Conservation (phyloP, 2,113 vertebrate genomes). For the Tupaia tana region DNA sequence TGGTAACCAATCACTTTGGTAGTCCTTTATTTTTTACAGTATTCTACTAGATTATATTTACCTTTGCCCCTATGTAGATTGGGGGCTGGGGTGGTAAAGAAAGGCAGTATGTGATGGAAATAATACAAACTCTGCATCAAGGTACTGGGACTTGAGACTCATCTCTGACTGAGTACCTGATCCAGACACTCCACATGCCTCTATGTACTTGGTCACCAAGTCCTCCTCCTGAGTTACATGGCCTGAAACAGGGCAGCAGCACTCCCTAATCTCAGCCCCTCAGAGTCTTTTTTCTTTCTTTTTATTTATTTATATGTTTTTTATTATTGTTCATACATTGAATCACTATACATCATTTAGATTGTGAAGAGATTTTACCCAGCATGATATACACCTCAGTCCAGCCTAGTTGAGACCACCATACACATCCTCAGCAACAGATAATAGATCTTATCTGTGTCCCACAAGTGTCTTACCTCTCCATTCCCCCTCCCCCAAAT, state of each 20-base stretch:
- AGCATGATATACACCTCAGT: too few species aligned
- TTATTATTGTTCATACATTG: too few species aligned
- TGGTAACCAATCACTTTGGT: constrained; percentile 4
- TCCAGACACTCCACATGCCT: not conserved
- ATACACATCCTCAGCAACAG: too few species aligned
- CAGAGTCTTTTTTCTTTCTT: not conserved
- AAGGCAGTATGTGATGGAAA: not conserved
- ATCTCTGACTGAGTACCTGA: not conserved
- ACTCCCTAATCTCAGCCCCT: not conserved
- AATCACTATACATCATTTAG: too few species aligned
- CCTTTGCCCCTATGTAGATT: not conserved
- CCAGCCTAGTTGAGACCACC: too few species aligned
- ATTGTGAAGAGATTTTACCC: too few species aligned
- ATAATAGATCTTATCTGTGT: too few species aligned
- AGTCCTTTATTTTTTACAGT: constrained; percentile 3
- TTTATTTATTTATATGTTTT: too few species aligned
- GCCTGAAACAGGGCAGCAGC: not conserved
- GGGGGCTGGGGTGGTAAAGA: not conserved
- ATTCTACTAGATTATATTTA: not conserved
- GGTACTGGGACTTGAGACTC: not conserved
- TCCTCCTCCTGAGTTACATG: not conserved
- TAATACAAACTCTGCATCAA: not conserved
- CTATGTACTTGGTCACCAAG: not conserved
- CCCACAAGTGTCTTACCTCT: too few species aligned
- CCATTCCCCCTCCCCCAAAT: too few species aligned